A percentile compares a stretch with the other conserved stretches of the same genome.
Evolutionary conservation across 2,113 vertebrate species (phyloP).

Genomic region (Seriola dumerili): DNA sequence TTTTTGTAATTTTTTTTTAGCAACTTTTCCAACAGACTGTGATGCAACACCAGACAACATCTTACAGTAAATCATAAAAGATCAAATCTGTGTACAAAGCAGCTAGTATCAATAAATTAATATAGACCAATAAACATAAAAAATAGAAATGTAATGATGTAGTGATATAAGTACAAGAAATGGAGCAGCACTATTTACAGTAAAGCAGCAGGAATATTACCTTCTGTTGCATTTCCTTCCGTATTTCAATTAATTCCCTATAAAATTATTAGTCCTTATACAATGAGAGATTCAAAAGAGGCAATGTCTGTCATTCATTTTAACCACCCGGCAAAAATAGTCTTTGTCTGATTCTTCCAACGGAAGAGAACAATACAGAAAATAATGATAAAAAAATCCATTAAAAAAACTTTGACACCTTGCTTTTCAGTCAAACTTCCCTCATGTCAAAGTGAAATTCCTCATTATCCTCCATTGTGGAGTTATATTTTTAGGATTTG

Average conservation of each 20-base stretch:
- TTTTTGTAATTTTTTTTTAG: not conserved
- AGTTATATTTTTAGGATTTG: not conserved
- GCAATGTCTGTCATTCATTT: not conserved
- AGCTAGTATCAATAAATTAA: not conserved
- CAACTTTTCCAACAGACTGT: not conserved
- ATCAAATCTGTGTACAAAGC: not conserved
- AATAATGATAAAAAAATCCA: not conserved
- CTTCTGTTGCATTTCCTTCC: not conserved
- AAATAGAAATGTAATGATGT: not conserved
- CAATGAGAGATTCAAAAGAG: too few relatives aligned
- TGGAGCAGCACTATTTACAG: not conserved
- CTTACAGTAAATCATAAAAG: not conserved
- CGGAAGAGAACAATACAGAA: not conserved
- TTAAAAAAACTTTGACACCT: not conserved
- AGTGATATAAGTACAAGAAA: not conserved
- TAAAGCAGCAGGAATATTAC: too few relatives aligned
- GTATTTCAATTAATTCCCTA: not conserved
- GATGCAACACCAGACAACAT: not conserved
- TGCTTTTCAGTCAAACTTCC: constrained; percentile 12
- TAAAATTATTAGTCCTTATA: not conserved
- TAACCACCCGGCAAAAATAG: not conserved
- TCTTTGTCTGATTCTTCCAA: not conserved
- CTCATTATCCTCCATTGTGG: not conserved
- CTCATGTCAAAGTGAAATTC: constrained; percentile 5
- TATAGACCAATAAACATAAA: not conserved